Evolutionary conservation across 2,797 vertebrate genomes (phyloP), one percentile per base, ranked within the genome.

Genomic region (Eulemur mongoz): DNA sequence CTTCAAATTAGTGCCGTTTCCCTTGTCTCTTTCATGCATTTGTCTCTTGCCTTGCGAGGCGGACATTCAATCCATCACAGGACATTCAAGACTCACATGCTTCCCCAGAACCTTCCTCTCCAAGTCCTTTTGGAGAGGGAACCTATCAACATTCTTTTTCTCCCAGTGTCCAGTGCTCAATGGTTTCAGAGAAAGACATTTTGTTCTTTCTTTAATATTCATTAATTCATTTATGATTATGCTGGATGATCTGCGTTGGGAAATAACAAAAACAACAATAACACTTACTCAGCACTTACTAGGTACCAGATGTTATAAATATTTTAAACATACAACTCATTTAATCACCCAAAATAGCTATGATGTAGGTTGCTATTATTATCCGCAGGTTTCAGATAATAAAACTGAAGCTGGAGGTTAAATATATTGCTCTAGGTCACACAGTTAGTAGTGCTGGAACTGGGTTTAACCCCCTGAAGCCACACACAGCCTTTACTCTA

Each of bases 191-290:
- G 20, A 45, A 91, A 84, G 35, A 3, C 7, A 35, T 38, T 84
- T 76, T 75, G 14, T 45, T 92, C 20, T n/a, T 67, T 86, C 32
- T 73, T 50, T 70, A 54, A 5, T 17, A 20, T 59, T 67, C 81
- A 95, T 78, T 94, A 85, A 95, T 78, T 94, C 18, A 43, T 79
- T 85, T 88, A 35, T 73, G 32, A 75, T 35, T 90, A 38, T 2
- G 23, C 14, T 38, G 32, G n/a, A 70, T 45, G 43, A 52, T 3
- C 6, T 54, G 7, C 48, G 6, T 79, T 73, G 79, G 3, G 52
- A 83, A 87, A 79, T 80, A 61, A 27, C 32, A 73, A n/a, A 6
- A 61, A 18, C 10, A 91, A 43, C n/a, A 59, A 84, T 52, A 80
- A 27, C 1, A 78, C 4, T 61, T 38, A 48, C n/a, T 50, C 18